A percentile compares a stretch with the other conserved stretches of the same genome.
Evolutionary conservation across 2,797 vertebrate genomes (phyloP).

Genomic region (Acanthurus leucopareius): DNA sequence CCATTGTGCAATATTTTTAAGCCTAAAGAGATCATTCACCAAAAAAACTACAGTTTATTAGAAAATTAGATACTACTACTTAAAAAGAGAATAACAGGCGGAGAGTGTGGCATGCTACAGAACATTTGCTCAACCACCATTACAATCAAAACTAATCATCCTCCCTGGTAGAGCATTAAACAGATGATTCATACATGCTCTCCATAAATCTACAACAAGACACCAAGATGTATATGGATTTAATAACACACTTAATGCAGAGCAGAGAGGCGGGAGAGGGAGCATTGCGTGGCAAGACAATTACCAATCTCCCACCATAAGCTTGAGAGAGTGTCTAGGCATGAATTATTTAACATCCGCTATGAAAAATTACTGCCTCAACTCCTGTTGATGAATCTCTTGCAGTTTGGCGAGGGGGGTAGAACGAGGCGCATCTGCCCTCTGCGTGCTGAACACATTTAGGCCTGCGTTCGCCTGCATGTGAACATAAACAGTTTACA

Average conservation of each 20-base stretch:
- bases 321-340: constrained; percentile 57
- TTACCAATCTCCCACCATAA: constrained; percentile 71
- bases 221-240: constrained; percentile 56
- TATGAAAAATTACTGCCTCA: constrained; percentile 65
- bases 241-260: constrained; percentile 55
- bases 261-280: constrained; percentile 30
- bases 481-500: constrained; percentile 42
- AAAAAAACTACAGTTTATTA: not conserved
- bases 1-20: constrained; percentile 1
- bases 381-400: constrained; percentile 64
- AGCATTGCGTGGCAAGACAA: constrained; percentile 53
- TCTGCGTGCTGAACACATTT: constrained; percentile 44
- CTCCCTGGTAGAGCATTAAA: constrained; percentile 55
- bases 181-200: constrained; percentile 51
- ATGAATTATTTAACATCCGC: constrained; percentile 78
- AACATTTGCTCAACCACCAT: constrained; percentile 49
- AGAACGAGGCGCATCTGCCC: constrained; percentile 35
- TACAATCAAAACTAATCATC: constrained; percentile 61
- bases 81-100: not conserved
- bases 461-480: constrained; percentile 43
- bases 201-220: constrained; percentile 58
- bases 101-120: not conserved
- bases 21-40: not conserved
- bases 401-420: not conserved
- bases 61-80: not conserved